Evolutionary conservation across 2,113 vertebrate species (phyloP), one percentile per base, ranked within the genome.

Genomic region (Centropus unirufus): DNA sequence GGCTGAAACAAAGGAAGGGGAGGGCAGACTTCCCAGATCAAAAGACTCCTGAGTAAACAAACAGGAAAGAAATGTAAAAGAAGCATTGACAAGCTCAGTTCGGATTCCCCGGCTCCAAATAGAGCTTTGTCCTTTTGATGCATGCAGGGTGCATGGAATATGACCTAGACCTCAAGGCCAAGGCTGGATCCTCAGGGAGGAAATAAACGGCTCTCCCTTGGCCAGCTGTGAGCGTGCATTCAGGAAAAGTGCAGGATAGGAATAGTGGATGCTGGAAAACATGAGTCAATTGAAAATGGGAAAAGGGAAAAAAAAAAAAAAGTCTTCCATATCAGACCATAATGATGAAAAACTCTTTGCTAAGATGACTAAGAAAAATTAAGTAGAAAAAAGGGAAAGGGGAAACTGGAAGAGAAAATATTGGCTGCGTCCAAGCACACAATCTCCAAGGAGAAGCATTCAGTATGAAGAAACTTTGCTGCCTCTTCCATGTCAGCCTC

Each of bases 171-270:
- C 67, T 87, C 59, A 83, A 95, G 89, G 94, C 49, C 89, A 94
- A 83, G 81, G 69, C 78, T 95, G 85, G 68, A 94, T 83, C 68
- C 84, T 83, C 64, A 32, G 85, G 58, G 72, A 95, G 95, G 96
- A 97, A 97, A 57, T 64, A 80, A 12, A 68, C 2, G 7, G 63
- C 39, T 88, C 47, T 79, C 29, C 57, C 64, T 47, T 32, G 64
- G 78, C 57, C 84, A 90, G 64, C 90, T 91, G 83, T 34, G 34
- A 74, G n/a, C 9, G 5, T 29, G 46, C 61, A 75, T 14, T 19
- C 83, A 76, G 89, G 83, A 95, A 91, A 90, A 73, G 61, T 78
- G 64, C 92, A 95, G 91, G 72, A 94, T 64, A 59, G 59, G 68
- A 80, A 62, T 52, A 75, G 62, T 52, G 57, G 52, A 39, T 54